Conservation (phyloP, 2,113 vertebrate species). For the Seriola quinqueradiata region DNA sequence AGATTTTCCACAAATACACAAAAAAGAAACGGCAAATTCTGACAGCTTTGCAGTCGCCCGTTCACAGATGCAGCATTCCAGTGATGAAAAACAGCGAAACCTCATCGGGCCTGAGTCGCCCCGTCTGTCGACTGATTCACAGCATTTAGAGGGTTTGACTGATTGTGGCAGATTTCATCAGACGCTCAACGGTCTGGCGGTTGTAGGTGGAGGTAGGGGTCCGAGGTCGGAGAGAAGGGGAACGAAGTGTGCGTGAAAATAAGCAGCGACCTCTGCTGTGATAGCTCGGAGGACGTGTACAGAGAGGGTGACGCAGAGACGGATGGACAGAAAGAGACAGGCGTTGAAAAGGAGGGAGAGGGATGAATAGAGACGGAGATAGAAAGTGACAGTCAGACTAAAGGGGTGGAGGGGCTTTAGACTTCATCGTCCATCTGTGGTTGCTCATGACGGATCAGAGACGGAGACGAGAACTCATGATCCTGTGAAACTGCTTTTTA, state of each 20-base stretch:
- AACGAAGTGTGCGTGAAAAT: constrained; percentile 15
- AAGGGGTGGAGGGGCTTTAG: constrained; percentile 36
- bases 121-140: neutral
- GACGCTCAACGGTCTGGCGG: constrained; percentile 29
- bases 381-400: constrained; percentile 69
- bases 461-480: constrained; percentile 15
- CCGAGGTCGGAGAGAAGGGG: neutral
- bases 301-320: constrained; percentile 54
- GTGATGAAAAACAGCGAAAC: neutral
- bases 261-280: neutral
- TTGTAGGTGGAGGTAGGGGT: neutral
- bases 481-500: neutral
- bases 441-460: constrained; percentile 38
- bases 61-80: neutral
- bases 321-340: constrained; percentile 69
- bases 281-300: constrained; percentile 21
- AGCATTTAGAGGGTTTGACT: constrained; percentile 25
- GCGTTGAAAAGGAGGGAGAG: constrained; percentile 61
- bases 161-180: constrained; percentile 25
- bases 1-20: constrained; percentile 27
- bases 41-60: neutral
- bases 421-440: constrained; percentile 41
- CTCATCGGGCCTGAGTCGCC: neutral
- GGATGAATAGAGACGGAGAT: constrained; percentile 61
- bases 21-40: neutral